A percentile compares a stretch with the other conserved stretches of the same genome.
Evolutionary conservation across 2,888 invertebrate species (phyloP).

Genomic region (Elaeidobius kamerunicus): DNA sequence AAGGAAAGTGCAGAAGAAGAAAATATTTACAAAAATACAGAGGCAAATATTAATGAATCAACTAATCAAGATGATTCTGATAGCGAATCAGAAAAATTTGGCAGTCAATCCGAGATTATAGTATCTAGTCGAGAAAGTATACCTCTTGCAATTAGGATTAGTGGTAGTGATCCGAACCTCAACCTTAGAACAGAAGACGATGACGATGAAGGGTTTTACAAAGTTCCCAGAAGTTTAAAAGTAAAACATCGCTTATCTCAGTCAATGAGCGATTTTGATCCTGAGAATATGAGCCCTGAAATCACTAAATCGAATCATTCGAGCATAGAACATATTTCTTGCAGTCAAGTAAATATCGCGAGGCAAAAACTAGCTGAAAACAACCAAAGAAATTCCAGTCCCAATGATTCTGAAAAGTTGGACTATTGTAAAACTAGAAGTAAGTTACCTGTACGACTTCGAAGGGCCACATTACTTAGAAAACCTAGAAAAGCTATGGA

Average conservation of each 20-base stretch:
- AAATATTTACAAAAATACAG: too few relatives aligned
- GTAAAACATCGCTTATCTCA: slow-evolving; percentile 43
- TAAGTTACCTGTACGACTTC: slow-evolving; percentile 40
- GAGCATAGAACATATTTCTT: slow-evolving; percentile 48
- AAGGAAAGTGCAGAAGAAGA: slow-evolving; percentile 13
- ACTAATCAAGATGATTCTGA: too few relatives aligned
- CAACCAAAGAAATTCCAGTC: slow-evolving; percentile 14
- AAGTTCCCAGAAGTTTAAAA: slow-evolving; percentile 45
- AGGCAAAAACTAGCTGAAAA: slow-evolving; percentile 20
- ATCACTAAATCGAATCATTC: slow-evolving; percentile 35
- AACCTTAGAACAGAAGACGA: slow-evolving; percentile 28
- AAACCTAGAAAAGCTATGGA: slow-evolving; percentile 44
- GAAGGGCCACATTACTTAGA: slow-evolving; percentile 40
- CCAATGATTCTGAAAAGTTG: slow-evolving; percentile 33
- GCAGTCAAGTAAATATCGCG: slow-evolving; percentile 41
- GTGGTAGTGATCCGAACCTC: slow-evolving; percentile 46
- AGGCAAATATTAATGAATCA: too few relatives aligned
- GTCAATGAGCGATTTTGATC: slow-evolving; percentile 46
- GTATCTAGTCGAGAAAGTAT: slow-evolving; percentile 31
- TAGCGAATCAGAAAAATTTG: slow-evolving; percentile 34
- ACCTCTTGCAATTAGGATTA: slow-evolving; percentile 39
- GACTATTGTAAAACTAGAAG: slow-evolving; percentile 42
- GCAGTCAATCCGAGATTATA: slow-evolving; percentile 35
- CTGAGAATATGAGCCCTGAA: slow-evolving; percentile 35
- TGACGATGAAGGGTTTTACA: slow-evolving; percentile 44